Evolutionary conservation across 2,797 vertebrate species (phyloP).

Genomic region (Adelosebastes latens): DNA sequence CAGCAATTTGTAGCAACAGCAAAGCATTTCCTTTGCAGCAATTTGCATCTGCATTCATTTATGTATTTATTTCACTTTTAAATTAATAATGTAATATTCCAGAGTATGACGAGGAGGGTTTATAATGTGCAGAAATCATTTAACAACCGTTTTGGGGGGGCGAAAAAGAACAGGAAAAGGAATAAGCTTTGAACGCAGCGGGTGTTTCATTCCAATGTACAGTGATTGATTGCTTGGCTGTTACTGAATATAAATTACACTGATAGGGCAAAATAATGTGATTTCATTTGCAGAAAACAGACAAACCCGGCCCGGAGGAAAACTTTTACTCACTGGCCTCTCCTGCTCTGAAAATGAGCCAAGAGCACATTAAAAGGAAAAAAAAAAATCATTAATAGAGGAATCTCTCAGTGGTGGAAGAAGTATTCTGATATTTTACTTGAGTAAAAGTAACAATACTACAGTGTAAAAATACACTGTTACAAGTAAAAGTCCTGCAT

Average conservation of each 20-base stretch:
- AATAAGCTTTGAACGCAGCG: background rate
- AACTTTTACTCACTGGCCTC: background rate
- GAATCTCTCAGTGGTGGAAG: too few relatives aligned
- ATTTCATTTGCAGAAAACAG: background rate
- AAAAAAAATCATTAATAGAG: background rate
- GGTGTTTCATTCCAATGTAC: constrained; percentile 16
- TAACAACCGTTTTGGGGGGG: background rate
- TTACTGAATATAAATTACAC: constrained; percentile 26
- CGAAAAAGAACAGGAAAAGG: background rate
- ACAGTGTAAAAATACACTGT: too few relatives aligned
- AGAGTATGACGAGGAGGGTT: background rate
- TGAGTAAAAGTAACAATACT: too few relatives aligned
- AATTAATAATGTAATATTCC: constrained; percentile 6
- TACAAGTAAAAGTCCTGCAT: too few relatives aligned
- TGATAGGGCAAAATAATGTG: background rate
- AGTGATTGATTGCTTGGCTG: constrained; percentile 31
- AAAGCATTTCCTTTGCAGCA: constrained; percentile 8
- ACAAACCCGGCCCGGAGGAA: background rate
- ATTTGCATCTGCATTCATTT: constrained; percentile 6
- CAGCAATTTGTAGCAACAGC: constrained; percentile 4
- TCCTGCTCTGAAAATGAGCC: constrained; percentile 9
- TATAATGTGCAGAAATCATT: constrained; percentile 4
- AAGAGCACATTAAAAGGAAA: background rate
- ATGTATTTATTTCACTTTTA: constrained; percentile 4
- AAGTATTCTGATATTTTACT: background rate